These are phyloP conservation scores for Ptychadena robeensis DNA, from an alignment of 2,797 vertebrate genomes.

Conservation along the genomic window DNA sequence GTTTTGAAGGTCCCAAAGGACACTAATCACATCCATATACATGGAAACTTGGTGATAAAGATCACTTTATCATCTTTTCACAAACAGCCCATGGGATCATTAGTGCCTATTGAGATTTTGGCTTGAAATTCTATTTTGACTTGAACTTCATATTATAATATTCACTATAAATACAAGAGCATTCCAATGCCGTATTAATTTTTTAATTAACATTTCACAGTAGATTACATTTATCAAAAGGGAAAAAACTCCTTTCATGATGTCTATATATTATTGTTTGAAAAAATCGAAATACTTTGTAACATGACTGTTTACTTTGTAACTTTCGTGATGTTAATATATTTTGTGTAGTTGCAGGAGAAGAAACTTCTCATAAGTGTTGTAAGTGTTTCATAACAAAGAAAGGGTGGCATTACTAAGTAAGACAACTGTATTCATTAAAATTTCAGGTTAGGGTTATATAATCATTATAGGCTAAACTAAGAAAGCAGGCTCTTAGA, in stretches of 20 bases:
- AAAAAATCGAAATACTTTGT: too few relatives aligned
- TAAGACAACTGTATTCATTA: too few relatives aligned
- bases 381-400: too few relatives aligned
- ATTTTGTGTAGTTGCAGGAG: too few relatives aligned
- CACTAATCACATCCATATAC: conserved; percentile 48
- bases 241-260: neutral
- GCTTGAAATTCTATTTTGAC: conserved; percentile 15
- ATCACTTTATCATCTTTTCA: conserved; percentile 52
- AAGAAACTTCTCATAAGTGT: too few relatives aligned
- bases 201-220: neutral
- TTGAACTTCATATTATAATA: conserved; percentile 13
- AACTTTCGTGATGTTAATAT: too few relatives aligned
- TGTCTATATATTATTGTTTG: neutral
- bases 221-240: neutral
- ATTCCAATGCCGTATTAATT: neutral
- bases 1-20: conserved; percentile 54
- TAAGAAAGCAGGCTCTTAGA: too few relatives aligned
- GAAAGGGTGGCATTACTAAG: too few relatives aligned
- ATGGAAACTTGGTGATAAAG: conserved; percentile 56
- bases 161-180: neutral
- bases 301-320: too few relatives aligned
- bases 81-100: conserved; percentile 41
- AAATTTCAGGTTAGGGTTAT: too few relatives aligned
- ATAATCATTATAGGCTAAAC: too few relatives aligned
- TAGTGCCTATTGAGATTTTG: conserved; percentile 6